A percentile compares a stretch with the other conserved stretches of the same genome.
Conservation (phyloP, 2,797 vertebrate genomes). For the Coranthus polyacanthus region DNA sequence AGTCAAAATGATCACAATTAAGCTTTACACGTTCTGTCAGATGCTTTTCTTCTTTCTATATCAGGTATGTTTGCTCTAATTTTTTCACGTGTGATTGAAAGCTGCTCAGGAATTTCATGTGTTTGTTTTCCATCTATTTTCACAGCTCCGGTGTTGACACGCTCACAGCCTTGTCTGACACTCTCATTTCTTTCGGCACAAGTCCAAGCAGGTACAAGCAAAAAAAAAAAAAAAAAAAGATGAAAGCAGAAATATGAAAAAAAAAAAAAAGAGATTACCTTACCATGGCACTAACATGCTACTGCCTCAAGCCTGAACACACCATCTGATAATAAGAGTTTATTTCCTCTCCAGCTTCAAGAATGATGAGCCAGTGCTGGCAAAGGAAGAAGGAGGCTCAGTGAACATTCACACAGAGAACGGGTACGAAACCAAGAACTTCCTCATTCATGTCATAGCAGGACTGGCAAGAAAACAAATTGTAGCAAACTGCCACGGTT, state of each 20-base stretch:
- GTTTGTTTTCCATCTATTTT: constrained; percentile 49
- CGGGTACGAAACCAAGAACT: constrained; percentile 65
- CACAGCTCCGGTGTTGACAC: constrained; percentile 62
- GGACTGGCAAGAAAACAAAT: constrained; percentile 32
- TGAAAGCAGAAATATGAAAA: constrained; percentile 19
- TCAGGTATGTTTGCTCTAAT: constrained; percentile 39
- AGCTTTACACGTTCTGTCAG: constrained; percentile 3
- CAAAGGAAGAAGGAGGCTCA: constrained; percentile 42
- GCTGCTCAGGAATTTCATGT: constrained; percentile 31
- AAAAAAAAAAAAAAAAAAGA: constrained; percentile 4
- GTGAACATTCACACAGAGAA: constrained; percentile 31
- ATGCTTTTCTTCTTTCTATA: constrained; percentile 19
- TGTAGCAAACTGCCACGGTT: constrained; percentile 29
- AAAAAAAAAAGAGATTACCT: no score
- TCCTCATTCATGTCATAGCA: constrained; percentile 58
- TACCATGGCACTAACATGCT: constrained; percentile 9
- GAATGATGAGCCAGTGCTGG: constrained; percentile 51
- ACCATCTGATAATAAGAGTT: constrained; percentile 51
- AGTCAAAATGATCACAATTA: background rate
- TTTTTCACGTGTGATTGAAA: no score
- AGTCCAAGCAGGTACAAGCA: constrained; percentile 71
- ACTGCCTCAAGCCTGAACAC: constrained; percentile 8
- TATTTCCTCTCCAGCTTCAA: constrained; percentile 47
- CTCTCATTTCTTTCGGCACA: constrained; percentile 66
- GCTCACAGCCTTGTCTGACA: constrained; percentile 61